These are phyloP conservation scores for Pristiophorus japonicus DNA, from an alignment of 2,113 vertebrate genomes.

Conservation along the genomic window DNA sequence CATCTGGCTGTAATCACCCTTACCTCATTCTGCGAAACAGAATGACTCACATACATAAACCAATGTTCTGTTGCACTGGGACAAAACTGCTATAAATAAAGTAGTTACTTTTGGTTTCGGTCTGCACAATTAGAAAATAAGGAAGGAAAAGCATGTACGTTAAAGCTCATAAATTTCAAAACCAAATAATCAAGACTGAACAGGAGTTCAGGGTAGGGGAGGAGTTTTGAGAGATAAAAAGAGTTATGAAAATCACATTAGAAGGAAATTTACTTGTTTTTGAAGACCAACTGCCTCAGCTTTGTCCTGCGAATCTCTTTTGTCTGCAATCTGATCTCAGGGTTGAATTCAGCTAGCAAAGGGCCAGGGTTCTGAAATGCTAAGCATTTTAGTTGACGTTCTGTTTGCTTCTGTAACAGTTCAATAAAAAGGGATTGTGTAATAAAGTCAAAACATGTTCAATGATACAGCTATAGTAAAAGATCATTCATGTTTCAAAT, in stretches of 20 bases:
- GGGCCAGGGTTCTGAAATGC: conserved; percentile 69
- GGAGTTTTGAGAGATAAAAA: background rate
- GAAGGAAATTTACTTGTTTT: conserved; percentile 57
- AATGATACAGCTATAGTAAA: background rate
- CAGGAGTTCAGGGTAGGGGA: background rate
- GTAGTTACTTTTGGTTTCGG: background rate
- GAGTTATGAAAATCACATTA: background rate
- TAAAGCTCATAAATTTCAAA: background rate
- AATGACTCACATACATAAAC: background rate
- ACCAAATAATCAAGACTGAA: background rate
- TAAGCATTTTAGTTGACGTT: conserved; percentile 61
- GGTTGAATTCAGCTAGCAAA: conserved; percentile 65
- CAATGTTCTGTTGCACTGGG: background rate
- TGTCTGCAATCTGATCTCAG: conserved; percentile 58
- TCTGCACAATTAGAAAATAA: background rate
- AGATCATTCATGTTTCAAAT: background rate
- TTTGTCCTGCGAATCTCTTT: conserved; percentile 58
- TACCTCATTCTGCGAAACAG: too few relatives aligned
- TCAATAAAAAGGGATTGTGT: conserved; percentile 41
- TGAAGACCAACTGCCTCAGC: conserved; percentile 54
- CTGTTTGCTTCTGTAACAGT: conserved; percentile 56
- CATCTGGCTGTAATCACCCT: too few relatives aligned
- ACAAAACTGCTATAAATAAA: background rate
- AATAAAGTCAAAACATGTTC: conserved; percentile 32
- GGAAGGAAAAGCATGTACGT: background rate